Percentiles rank a stretch among this genome's conserved stretches.
phyloP scores from a whole-genome alignment of 2,113 vertebrate species.

The Chroicocephalus ridibundus region DNA sequence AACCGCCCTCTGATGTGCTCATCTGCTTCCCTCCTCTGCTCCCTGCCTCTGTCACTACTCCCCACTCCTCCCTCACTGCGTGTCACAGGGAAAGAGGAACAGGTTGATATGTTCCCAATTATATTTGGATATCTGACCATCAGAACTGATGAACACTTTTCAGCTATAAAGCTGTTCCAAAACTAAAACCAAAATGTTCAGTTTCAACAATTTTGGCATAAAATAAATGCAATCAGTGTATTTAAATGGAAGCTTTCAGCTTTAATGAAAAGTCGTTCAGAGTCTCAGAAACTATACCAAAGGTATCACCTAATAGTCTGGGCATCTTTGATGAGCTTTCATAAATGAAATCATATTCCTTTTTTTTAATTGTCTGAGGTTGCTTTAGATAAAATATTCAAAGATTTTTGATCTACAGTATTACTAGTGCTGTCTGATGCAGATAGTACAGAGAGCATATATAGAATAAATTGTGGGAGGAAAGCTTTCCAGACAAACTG shows the following conservation, averaged over 20 bases:
- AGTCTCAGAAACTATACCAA: neutral
- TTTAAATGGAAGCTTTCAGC: neutral
- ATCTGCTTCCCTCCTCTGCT: neutral
- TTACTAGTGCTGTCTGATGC: neutral
- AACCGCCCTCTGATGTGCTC: neutral
- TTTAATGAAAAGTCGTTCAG: neutral
- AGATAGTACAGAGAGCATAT: neutral
- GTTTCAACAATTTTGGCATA: neutral
- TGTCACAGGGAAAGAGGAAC: neutral
- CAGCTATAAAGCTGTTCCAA: neutral
- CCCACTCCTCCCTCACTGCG: neutral
- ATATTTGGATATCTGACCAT: neutral
- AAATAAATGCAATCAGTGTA: neutral
- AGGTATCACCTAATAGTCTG: neutral
- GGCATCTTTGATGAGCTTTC: neutral
- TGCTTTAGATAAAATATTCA: neutral
- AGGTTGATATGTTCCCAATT: neutral
- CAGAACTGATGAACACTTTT: neutral
- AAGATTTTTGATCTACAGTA: neutral
- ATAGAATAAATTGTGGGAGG: neutral
- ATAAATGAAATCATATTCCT: neutral
- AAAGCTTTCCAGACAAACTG: neutral
- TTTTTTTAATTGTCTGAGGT: neutral
- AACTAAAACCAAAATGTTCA: neutral
- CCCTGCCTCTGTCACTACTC: fast-evolving